Evolutionary conservation across 2,113 vertebrate genomes (phyloP).

Genomic region (Oncorhynchus keta): DNA sequence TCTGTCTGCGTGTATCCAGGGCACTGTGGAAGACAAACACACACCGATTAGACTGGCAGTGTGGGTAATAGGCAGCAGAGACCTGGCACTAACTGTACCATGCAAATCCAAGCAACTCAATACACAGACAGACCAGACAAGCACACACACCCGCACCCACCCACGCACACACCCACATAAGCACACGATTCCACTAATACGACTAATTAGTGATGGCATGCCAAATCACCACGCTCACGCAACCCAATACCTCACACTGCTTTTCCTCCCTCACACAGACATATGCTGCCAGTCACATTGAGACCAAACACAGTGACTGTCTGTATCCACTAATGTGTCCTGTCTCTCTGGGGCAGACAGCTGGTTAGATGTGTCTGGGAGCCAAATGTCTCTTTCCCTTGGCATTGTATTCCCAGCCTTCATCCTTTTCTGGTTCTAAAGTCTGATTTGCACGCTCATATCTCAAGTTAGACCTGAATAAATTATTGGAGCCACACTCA

Average conservation of each 20-base stretch:
- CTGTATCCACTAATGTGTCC: not conserved
- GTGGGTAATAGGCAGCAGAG: not conserved
- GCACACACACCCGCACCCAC: not conserved
- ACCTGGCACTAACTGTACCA: not conserved
- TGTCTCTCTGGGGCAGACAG: not conserved
- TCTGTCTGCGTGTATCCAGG: conserved; percentile 55
- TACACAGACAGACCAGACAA: not conserved
- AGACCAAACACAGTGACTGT: not conserved
- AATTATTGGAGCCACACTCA: conserved; percentile 69
- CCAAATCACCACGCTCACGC: conserved; percentile 1
- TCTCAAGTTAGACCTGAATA: not conserved
- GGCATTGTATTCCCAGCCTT: too few species aligned
- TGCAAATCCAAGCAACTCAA: not conserved
- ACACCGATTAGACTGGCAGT: not conserved
- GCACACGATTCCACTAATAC: not conserved
- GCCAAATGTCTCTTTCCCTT: too few species aligned
- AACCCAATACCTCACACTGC: conserved; percentile 27
- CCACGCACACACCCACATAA: not conserved
- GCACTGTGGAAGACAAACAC: conserved; percentile 45
- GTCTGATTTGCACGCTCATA: not conserved
- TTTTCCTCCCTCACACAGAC: not conserved
- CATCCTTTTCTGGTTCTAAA: too few species aligned
- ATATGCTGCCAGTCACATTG: not conserved
- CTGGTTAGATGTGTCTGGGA: too few species aligned
- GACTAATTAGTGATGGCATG: not conserved